These are phyloP conservation scores for Drosophila eohydei DNA, from an alignment of 2,888 invertebrate genomes.

Conservation along the genomic window DNA sequence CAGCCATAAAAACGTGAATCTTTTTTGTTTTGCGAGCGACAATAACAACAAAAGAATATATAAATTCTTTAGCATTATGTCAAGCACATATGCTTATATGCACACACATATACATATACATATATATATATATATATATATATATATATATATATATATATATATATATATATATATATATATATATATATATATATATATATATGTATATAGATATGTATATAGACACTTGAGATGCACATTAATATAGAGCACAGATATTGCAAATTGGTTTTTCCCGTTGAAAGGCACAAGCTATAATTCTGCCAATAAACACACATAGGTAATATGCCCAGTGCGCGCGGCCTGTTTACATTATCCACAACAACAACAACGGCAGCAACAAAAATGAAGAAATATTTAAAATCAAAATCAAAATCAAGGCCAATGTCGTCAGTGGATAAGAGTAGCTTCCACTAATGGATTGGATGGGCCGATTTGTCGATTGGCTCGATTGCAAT, in stretches of 20 bases:
- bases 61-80: slow-evolving; percentile 54
- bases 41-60: slow-evolving; percentile 30
- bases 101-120: slow-evolving; percentile 1
- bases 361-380: not conserved
- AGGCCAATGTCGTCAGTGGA: slow-evolving; percentile 68
- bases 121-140: slow-evolving; percentile 13
- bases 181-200: slow-evolving; percentile 14
- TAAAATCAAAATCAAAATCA: slow-evolving; percentile 68
- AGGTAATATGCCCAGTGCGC: slow-evolving; percentile 18
- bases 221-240: slow-evolving; percentile 3
- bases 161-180: slow-evolving; percentile 7
- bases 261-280: slow-evolving; percentile 48
- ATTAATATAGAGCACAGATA: slow-evolving; percentile 11
- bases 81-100: slow-evolving; percentile 25
- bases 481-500: slow-evolving; percentile 61
- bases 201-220: not conserved
- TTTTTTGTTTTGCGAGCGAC: slow-evolving; percentile 53
- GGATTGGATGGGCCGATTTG: slow-evolving; percentile 49
- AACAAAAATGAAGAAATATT: not conserved
- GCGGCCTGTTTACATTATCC: slow-evolving; percentile 26
- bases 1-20: slow-evolving; percentile 80
- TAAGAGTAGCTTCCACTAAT: slow-evolving; percentile 52
- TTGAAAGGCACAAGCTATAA: slow-evolving; percentile 27
- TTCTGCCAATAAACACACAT: slow-evolving; percentile 34
- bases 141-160: slow-evolving; percentile 7